Conservation (phyloP, 2,888 invertebrate species). For the Dolichopus griseipennis region DNA sequence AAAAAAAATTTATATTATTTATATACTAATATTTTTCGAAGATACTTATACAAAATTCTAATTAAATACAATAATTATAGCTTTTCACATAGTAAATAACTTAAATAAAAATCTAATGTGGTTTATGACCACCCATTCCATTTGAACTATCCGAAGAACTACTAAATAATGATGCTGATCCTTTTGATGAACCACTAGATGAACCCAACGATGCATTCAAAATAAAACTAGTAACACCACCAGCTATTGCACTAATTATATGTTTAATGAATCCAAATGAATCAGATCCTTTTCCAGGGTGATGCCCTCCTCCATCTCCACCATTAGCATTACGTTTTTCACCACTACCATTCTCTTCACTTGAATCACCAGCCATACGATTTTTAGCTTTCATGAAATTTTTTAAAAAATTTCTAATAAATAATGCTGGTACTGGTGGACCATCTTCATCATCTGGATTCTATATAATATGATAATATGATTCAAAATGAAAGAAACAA, state of each 20-base stretch:
- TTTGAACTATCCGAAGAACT: constrained; percentile 22
- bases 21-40: no score
- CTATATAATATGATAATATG: constrained; percentile 22
- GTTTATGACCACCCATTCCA: not conserved
- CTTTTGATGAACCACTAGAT: constrained; percentile 38
- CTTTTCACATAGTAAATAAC: constrained; percentile 14
- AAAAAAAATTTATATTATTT: no score
- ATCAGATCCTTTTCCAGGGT: constrained; percentile 29
- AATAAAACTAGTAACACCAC: constrained; percentile 34
- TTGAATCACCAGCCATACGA: constrained; percentile 23
- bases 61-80: constrained; percentile 16
- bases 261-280: constrained; percentile 38
- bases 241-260: constrained; percentile 36
- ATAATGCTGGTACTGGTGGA: constrained; percentile 36
- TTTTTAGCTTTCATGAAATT: constrained; percentile 36
- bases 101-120: not conserved
- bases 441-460: constrained; percentile 41
- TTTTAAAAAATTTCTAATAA: constrained; percentile 33
- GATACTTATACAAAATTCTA: no score
- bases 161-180: constrained; percentile 30
- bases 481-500: no score
- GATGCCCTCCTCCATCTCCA: constrained; percentile 12
- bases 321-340: constrained; percentile 17
- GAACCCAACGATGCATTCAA: constrained; percentile 38
- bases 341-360: not conserved